Evolutionary conservation across 2,797 vertebrate genomes (phyloP).

Genomic region (Luscinia luscinia): DNA sequence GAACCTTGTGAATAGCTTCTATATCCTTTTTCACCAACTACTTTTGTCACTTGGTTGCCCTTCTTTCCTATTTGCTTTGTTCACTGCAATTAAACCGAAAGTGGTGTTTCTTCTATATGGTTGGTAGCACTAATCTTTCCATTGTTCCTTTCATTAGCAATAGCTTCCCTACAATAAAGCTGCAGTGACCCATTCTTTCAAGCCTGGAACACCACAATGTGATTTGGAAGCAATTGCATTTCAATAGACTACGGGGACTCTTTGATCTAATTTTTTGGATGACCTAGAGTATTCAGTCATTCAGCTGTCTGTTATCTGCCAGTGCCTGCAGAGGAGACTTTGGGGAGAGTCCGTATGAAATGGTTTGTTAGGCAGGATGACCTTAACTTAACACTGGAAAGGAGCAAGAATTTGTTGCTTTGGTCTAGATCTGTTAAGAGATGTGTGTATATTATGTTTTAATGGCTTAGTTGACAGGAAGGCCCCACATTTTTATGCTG

Average conservation of each 20-base stretch:
- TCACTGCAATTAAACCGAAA: slow-evolving; percentile 85
- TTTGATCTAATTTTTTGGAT: slow-evolving; percentile 87
- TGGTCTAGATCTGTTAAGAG: slow-evolving; percentile 22
- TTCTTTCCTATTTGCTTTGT: slow-evolving; percentile 83
- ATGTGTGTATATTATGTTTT: not conserved
- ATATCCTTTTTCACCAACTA: slow-evolving; percentile 66
- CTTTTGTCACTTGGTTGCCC: slow-evolving; percentile 82
- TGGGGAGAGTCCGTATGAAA: slow-evolving; percentile 60
- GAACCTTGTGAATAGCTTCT: slow-evolving; percentile 49
- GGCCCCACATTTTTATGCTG: not conserved
- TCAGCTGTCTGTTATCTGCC: slow-evolving; percentile 71
- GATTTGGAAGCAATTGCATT: slow-evolving; percentile 85
- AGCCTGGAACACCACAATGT: slow-evolving; percentile 81
- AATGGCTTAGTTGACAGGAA: not conserved
- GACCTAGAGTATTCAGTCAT: slow-evolving; percentile 73
- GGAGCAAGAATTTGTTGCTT: slow-evolving; percentile 43
- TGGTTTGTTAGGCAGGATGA: slow-evolving; percentile 73
- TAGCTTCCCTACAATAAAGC: slow-evolving; percentile 85
- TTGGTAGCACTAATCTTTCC: slow-evolving; percentile 86
- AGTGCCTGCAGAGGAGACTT: slow-evolving; percentile 63
- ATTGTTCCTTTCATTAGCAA: slow-evolving; percentile 89
- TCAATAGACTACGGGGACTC: slow-evolving; percentile 81
- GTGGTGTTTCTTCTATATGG: slow-evolving; percentile 85
- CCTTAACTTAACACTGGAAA: slow-evolving; percentile 58
- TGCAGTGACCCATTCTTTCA: slow-evolving; percentile 84